These are phyloP conservation scores for Phalacrocorax carbo DNA, from an alignment of 2,113 vertebrate genomes.

Conservation along the genomic window DNA sequence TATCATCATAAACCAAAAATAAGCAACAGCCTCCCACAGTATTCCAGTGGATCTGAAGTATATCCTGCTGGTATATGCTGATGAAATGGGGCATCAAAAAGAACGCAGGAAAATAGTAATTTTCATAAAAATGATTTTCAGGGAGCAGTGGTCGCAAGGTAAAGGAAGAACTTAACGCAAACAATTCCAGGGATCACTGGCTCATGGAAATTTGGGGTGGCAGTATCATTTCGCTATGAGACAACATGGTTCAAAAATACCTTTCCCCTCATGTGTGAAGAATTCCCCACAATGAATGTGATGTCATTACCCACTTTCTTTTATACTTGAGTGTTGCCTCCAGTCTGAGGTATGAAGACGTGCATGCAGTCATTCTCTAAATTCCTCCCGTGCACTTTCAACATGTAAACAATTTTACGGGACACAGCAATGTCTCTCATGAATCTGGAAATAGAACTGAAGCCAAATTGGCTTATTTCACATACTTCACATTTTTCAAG, in stretches of 20 bases:
- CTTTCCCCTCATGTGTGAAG: neutral
- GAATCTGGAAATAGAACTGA: neutral
- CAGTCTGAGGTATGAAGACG: neutral
- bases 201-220: neutral
- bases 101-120: neutral
- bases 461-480: neutral
- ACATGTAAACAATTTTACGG: neutral
- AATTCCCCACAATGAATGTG: neutral
- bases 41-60: neutral
- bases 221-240: neutral
- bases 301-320: neutral
- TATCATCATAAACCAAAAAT: neutral
- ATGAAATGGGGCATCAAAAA: neutral
- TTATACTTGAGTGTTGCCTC: neutral
- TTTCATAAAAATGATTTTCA: neutral
- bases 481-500: neutral
- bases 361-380: neutral
- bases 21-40: neutral
- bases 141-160: neutral
- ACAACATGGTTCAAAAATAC: neutral
- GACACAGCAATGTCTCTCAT: neutral
- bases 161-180: neutral
- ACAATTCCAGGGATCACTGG: neutral
- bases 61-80: neutral
- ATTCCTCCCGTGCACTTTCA: neutral